A percentile compares a stretch with the other conserved stretches of the same genome.
Evolutionary conservation across 1,140 invertebrate species (phyloP).

Genomic region (Piezodorus guildinii): DNA sequence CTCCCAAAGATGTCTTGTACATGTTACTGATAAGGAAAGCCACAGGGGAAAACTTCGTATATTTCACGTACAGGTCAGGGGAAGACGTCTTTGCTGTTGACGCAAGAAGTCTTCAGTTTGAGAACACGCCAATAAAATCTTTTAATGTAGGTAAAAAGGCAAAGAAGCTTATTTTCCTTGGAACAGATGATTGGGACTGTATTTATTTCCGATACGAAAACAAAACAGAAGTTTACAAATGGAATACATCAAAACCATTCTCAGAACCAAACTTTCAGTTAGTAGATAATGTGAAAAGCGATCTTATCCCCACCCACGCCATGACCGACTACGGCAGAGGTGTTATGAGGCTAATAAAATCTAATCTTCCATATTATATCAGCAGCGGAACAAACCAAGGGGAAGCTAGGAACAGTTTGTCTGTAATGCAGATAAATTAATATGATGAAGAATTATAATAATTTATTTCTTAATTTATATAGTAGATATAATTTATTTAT

Average conservation of each 20-base stretch:
- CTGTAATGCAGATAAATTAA: background rate
- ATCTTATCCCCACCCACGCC: conserved; percentile 14
- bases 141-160: conserved; percentile 43
- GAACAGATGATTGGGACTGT: conserved; percentile 39
- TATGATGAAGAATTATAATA: no score
- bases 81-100: background rate
- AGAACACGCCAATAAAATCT: conserved; percentile 36
- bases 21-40: background rate
- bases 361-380: conserved; percentile 14
- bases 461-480: no score
- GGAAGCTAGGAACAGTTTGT: background rate
- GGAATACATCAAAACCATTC: conserved; percentile 8
- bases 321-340: conserved; percentile 15
- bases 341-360: conserved; percentile 12
- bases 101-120: background rate
- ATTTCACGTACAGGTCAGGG: background rate
- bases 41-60: background rate
- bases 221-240: conserved; percentile 18
- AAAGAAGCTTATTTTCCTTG: conserved; percentile 43
- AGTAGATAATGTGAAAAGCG: conserved; percentile 10
- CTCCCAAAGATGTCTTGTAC: background rate
- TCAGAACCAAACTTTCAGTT: conserved; percentile 9
- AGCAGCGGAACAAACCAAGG: background rate
- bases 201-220: conserved; percentile 14
- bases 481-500: no score